Evolutionary conservation across 2,888 invertebrate genomes (phyloP).

Genomic region (Rapana venosa): DNA sequence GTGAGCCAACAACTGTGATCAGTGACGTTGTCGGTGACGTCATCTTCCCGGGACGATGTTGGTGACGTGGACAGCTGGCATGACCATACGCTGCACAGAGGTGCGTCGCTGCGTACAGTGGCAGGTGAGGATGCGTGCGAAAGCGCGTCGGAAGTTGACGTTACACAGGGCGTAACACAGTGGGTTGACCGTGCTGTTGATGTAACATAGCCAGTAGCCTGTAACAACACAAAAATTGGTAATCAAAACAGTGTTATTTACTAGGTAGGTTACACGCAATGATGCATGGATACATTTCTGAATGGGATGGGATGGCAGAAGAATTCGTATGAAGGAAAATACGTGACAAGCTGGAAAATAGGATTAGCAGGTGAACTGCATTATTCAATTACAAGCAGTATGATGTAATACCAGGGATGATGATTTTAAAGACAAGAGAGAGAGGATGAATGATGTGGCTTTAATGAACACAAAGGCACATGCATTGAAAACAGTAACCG

Average conservation of each 20-base stretch:
- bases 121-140: conserved; percentile 75
- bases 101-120: conserved; percentile 44
- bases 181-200: conserved; percentile 99
- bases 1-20: no score
- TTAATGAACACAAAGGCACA: no score
- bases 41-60: conserved; percentile 49
- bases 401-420: neutral
- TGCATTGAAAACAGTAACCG: no score
- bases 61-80: conserved; percentile 50
- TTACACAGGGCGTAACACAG: conserved; percentile 99
- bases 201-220: conserved; percentile 98
- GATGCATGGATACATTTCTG: no score
- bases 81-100: conserved; percentile 52
- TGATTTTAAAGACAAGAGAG: neutral
- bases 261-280: neutral
- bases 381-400: neutral
- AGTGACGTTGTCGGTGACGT: neutral
- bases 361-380: no score
- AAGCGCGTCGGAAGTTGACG: conserved; percentile 96
- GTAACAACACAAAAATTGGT: conserved; percentile 51
- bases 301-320: no score
- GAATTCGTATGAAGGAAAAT: no score
- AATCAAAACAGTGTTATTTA: neutral
- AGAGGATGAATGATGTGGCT: no score
- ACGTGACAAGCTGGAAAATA: no score